Percentiles rank a stretch among this genome's conserved stretches.
Conservation (phyloP, 1,140 invertebrate genomes). For the Stratiolaelaps scimitus region DNA sequence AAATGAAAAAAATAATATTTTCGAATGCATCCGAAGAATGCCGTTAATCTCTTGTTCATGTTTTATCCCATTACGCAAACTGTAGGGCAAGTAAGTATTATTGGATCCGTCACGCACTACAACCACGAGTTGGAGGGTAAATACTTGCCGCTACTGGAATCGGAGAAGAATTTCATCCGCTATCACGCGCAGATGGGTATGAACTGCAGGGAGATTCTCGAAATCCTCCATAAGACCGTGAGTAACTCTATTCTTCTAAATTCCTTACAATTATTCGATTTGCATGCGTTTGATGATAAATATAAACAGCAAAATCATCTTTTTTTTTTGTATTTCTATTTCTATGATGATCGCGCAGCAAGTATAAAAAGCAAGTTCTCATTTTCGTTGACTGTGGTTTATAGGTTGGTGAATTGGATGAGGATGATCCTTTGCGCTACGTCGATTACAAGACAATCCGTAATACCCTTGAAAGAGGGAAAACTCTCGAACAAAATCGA, state of each 20-base stretch:
- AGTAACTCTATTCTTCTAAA: neutral
- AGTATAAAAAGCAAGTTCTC: too few relatives aligned
- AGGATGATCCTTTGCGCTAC: slow-evolving; percentile 16
- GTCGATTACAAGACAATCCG: slow-evolving; percentile 22
- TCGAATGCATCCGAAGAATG: too few relatives aligned
- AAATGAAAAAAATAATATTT: too few relatives aligned
- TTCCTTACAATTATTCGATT: too few relatives aligned
- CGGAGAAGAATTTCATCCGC: slow-evolving; percentile 8
- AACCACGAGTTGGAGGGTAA: slow-evolving; percentile 24
- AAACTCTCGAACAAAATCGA: slow-evolving; percentile 10
- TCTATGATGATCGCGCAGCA: too few relatives aligned
- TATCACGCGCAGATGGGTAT: slow-evolving; percentile 17
- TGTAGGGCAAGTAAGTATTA: slow-evolving; percentile 12
- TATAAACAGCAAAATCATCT: too few relatives aligned
- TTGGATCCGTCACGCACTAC: slow-evolving; percentile 19
- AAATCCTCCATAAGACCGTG: slow-evolving; percentile 15
- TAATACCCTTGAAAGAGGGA: slow-evolving; percentile 3
- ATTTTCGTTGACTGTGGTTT: neutral
- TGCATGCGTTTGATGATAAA: too few relatives aligned
- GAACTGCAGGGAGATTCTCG: slow-evolving; percentile 27
- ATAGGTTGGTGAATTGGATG: slow-evolving; percentile 17
- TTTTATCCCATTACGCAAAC: too few relatives aligned
- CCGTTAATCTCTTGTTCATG: too few relatives aligned
- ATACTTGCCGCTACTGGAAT: slow-evolving; percentile 6
- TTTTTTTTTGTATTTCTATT: too few relatives aligned